phyloP scores from a whole-genome alignment of 64 coral and sea anemone species.

The Dendronephthya gigantea region DNA sequence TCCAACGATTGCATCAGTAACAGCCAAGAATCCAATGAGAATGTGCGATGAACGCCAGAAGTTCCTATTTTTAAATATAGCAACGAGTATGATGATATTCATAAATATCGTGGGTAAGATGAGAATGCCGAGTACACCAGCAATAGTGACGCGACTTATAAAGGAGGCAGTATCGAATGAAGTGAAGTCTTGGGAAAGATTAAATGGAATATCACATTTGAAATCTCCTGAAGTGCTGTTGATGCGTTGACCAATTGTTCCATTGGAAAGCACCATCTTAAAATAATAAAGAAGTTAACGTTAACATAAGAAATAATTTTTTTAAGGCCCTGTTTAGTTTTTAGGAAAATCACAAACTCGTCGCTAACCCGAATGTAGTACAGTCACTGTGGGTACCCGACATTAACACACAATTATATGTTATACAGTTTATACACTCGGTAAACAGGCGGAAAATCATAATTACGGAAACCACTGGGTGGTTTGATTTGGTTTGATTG shows the following conservation, averaged over 20 bases:
- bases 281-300: background rate
- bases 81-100: background rate
- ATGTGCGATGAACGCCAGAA: background rate
- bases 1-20: background rate
- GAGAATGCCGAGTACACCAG: background rate
- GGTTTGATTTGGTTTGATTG: too few relatives aligned
- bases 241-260: background rate
- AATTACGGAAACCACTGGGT: too few relatives aligned
- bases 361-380: too few relatives aligned
- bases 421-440: too few relatives aligned
- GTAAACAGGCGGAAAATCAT: too few relatives aligned
- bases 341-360: too few relatives aligned
- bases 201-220: background rate
- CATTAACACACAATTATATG: too few relatives aligned
- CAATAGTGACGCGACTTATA: background rate
- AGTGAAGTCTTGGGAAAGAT: background rate
- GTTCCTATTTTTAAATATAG: background rate
- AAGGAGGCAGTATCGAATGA: background rate
- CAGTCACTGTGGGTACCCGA: too few relatives aligned
- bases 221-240: background rate
- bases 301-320: background rate
- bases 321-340: background rate
- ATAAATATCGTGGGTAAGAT: background rate
- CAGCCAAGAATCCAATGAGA: background rate
- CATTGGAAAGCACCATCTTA: background rate